These are phyloP conservation scores for Nesogale talazaci DNA, from an alignment of 2,113 vertebrate species.

Conservation along the genomic window DNA sequence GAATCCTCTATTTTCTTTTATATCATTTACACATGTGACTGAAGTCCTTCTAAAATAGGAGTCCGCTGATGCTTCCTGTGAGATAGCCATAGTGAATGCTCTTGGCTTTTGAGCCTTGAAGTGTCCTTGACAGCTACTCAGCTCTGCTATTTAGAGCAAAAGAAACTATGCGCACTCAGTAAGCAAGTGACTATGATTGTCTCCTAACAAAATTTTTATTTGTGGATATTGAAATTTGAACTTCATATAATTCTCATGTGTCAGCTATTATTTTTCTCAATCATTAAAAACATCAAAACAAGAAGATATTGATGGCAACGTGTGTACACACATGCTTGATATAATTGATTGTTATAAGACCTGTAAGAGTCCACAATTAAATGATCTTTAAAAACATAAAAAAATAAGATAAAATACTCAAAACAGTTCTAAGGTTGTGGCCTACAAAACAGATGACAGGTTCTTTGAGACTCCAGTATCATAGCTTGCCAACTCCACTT, in stretches of 20 bases:
- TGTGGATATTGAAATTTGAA: not conserved
- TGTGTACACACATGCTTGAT: too few relatives aligned
- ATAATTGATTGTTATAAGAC: too few relatives aligned
- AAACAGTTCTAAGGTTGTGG: not conserved
- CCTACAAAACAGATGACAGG: not conserved
- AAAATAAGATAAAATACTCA: not conserved
- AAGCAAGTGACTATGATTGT: not conserved
- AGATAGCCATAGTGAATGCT: not conserved
- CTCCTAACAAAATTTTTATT: not conserved
- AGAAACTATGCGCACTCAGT: not conserved
- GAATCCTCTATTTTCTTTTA: not conserved
- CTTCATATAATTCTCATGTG: not conserved
- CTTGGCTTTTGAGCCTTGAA: not conserved
- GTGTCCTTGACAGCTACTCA: not conserved
- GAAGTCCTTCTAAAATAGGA: too few relatives aligned
- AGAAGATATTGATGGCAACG: too few relatives aligned
- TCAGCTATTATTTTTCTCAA: not conserved
- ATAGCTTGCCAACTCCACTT: not conserved
- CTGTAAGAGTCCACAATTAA: too few relatives aligned
- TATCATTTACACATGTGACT: too few relatives aligned
- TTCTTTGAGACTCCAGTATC: not conserved
- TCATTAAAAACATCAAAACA: not conserved
- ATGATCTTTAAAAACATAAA: too few relatives aligned
- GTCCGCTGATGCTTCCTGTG: too few relatives aligned
- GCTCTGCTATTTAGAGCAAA: not conserved